phyloP scores from a whole-genome alignment of 2,888 invertebrate genomes.

The Molanna angustata region DNA sequence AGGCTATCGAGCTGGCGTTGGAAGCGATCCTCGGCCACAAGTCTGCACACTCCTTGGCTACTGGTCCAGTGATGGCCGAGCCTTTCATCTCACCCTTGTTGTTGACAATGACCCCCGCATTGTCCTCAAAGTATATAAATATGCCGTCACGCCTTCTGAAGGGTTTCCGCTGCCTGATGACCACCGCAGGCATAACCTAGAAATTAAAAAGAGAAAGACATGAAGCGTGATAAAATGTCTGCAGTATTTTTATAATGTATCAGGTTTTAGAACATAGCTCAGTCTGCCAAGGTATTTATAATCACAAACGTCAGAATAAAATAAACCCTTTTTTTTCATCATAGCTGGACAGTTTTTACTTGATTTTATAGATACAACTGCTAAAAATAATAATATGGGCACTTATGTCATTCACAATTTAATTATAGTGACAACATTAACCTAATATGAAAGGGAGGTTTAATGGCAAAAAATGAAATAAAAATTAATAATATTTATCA shows the following conservation, averaged over 20 bases:
- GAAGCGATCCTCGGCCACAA: conserved; percentile 99
- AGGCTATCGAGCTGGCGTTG: conserved; percentile 98
- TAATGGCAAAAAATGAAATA: no score
- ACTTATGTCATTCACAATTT: no score
- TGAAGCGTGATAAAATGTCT: neutral
- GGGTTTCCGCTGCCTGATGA: conserved; percentile 96
- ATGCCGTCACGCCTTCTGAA: conserved; percentile 99
- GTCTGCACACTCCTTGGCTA: conserved; percentile 99
- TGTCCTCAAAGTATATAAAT: conserved; percentile 99
- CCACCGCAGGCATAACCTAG: conserved; percentile 98
- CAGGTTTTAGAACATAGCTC: no score
- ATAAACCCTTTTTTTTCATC: conserved; percentile 52
- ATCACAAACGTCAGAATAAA: conserved; percentile 43
- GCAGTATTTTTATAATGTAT: neutral
- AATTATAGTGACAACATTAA: no score
- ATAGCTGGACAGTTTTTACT: no score
- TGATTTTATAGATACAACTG: no score
- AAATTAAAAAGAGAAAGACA: conserved; percentile 19
- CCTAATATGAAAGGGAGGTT: no score
- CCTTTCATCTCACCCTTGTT: conserved; percentile 99
- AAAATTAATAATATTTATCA: no score
- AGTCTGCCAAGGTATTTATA: conserved; percentile 55
- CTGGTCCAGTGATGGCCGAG: conserved; percentile 98
- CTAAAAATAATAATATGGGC: no score
- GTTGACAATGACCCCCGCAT: conserved; percentile 99